Conservation (phyloP, 2,113 vertebrate species). For the Phalacrocorax brasilianus region DNA sequence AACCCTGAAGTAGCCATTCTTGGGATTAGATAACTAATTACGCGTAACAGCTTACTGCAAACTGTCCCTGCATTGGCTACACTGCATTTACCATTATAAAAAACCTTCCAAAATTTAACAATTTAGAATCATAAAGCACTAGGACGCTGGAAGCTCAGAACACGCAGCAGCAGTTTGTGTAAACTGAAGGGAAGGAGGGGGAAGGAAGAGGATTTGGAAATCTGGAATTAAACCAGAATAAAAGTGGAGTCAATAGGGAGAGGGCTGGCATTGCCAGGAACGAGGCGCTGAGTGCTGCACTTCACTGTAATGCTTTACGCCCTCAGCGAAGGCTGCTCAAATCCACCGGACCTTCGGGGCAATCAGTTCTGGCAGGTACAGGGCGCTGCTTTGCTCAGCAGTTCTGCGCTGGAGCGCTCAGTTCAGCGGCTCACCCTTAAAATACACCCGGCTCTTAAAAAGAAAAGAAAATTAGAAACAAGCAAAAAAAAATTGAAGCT, state of each 20-base stretch:
- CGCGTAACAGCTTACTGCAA: background rate
- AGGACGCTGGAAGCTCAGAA: background rate
- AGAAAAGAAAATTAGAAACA: background rate
- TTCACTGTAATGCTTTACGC: background rate
- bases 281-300: background rate
- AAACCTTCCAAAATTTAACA: background rate
- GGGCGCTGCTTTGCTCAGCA: background rate
- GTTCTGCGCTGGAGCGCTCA: rapidly evolving
- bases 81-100: rapidly evolving
- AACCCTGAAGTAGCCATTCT: background rate
- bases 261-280: background rate
- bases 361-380: background rate
- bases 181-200: background rate
- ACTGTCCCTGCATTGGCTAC: too few species aligned
- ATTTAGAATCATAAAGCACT: background rate
- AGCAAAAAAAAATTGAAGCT: background rate
- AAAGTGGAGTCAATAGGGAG: background rate
- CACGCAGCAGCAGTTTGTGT: background rate
- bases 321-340: background rate
- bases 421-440: background rate
- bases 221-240: background rate
- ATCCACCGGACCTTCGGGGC: rapidly evolving
- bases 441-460: background rate
- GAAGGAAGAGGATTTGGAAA: background rate
- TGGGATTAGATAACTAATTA: background rate